Evolutionary conservation across 2,797 vertebrate genomes (phyloP).

Genomic region (Somateria mollissima): DNA sequence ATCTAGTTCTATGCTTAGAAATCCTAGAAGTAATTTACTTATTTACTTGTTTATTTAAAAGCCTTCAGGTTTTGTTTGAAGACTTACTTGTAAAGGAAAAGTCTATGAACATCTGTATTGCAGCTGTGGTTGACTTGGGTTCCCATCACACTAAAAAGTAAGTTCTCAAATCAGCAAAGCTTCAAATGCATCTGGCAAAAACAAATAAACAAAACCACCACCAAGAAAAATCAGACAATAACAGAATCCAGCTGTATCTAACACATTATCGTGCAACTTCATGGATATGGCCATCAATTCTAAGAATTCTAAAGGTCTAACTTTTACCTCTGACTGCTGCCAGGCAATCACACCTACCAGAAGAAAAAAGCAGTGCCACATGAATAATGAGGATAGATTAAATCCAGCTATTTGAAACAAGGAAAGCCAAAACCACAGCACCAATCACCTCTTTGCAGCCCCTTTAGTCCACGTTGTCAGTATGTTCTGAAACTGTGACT

Average conservation of each 20-base stretch:
- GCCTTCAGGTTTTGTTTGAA: neutral
- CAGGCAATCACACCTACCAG: neutral
- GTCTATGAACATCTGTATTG: neutral
- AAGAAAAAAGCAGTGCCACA: neutral
- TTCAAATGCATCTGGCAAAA: conserved; percentile 1
- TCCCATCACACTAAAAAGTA: neutral
- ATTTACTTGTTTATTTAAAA: neutral
- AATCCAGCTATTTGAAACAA: neutral
- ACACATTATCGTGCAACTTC: neutral
- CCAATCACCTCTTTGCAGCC: neutral
- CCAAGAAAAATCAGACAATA: neutral
- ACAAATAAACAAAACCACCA: neutral
- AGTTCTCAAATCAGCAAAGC: neutral
- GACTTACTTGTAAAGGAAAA: neutral
- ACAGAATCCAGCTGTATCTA: neutral
- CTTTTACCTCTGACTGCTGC: neutral
- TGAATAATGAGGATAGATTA: neutral
- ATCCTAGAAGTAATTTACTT: neutral
- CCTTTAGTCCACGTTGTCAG: neutral
- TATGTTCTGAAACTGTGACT: neutral
- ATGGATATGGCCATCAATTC: neutral
- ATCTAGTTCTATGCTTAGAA: neutral
- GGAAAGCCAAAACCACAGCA: neutral
- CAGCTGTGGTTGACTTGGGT: neutral
- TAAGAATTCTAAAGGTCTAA: neutral